These are phyloP conservation scores for Cherax quadricarinatus DNA, from an alignment of 1,140 invertebrate genomes.

Conservation along the genomic window DNA sequence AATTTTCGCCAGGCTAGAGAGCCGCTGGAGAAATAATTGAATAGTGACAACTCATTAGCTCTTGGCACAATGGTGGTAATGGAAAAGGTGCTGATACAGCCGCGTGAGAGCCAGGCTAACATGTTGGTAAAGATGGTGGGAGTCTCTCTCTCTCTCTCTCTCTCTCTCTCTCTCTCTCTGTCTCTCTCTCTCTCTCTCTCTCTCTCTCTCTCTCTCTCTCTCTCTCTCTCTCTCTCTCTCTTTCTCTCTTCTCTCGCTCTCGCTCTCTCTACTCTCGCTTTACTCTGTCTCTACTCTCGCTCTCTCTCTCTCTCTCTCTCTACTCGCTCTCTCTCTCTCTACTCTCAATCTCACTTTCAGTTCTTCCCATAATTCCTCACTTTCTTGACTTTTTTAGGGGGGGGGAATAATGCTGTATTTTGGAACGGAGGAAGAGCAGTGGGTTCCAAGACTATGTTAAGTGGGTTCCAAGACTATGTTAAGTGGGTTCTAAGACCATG, in stretches of 20 bases:
- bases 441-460: slow-evolving; percentile 15
- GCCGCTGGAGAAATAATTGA: slow-evolving; percentile 61
- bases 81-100: slow-evolving; percentile 64
- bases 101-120: slow-evolving; percentile 40
- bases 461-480: too few species aligned
- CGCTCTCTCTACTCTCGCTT: too few species aligned
- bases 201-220: too few species aligned
- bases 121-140: slow-evolving; percentile 46
- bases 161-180: neutral
- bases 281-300: too few species aligned
- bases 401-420: slow-evolving; percentile 49
- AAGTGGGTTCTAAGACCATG: too few species aligned
- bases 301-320: too few species aligned
- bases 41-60: slow-evolving; percentile 71
- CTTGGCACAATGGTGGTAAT: slow-evolving; percentile 65
- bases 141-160: slow-evolving; percentile 25
- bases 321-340: too few species aligned
- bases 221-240: too few species aligned
- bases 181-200: too few species aligned
- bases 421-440: slow-evolving; percentile 69
- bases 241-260: too few species aligned
- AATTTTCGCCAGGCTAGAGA: slow-evolving; percentile 49
- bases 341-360: too few species aligned
- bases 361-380: slow-evolving; percentile 45
- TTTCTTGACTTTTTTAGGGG: slow-evolving; percentile 56